A percentile compares a stretch with the other conserved stretches of the same genome.
phyloP scores from a whole-genome alignment of 2,888 invertebrate species.

The Caenorhabditis sp. region DNA sequence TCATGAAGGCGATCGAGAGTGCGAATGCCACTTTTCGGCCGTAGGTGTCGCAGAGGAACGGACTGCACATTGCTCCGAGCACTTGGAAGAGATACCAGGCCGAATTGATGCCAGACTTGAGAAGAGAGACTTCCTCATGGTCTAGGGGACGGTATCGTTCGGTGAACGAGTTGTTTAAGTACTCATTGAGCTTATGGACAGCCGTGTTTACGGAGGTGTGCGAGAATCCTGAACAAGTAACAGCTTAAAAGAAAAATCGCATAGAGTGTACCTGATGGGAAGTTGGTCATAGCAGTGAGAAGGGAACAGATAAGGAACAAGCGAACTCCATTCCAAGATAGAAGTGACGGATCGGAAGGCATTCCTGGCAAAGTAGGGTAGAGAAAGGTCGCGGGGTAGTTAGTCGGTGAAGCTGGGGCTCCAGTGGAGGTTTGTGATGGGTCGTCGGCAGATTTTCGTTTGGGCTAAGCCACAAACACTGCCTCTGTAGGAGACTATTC shows the following conservation, averaged over 20 bases:
- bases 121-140: constrained; percentile 61
- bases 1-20: constrained; percentile 73
- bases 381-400: constrained; percentile 58
- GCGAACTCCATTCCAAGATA: constrained; percentile 58
- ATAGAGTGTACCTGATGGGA: no score
- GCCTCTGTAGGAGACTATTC: constrained; percentile 40
- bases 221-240: constrained; percentile 69
- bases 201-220: constrained; percentile 76
- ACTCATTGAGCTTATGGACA: constrained; percentile 69
- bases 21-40: constrained; percentile 76
- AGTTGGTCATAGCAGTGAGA: constrained; percentile 75
- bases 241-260: no score
- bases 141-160: constrained; percentile 62
- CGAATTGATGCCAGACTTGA: constrained; percentile 65
- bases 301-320: constrained; percentile 71
- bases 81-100: constrained; percentile 76
- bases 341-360: constrained; percentile 54
- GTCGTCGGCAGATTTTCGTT: constrained; percentile 54
- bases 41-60: constrained; percentile 71
- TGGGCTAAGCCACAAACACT: constrained; percentile 61
- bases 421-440: constrained; percentile 3
- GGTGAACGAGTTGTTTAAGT: constrained; percentile 70
- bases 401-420: constrained; percentile 22
- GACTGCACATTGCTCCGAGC: constrained; percentile 70
- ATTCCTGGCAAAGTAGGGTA: constrained; percentile 11